Base-by-base conservation (phyloP, 2,797 vertebrate genomes). In the Bradypodion pumilum region DNA sequence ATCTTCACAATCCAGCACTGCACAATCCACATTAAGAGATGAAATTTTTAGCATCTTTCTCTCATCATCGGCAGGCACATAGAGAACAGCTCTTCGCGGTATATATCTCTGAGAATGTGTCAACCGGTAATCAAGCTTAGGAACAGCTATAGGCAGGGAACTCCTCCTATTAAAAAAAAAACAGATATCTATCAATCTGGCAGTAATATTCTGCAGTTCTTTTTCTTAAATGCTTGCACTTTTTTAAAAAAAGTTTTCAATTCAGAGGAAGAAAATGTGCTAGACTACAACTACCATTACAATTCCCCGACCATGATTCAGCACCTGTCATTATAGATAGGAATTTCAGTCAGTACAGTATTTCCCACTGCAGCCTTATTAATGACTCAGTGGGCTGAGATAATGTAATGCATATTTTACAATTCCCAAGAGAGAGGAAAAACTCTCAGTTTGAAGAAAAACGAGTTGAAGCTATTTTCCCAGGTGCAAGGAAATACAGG, bases 1-100 rank as follows among this genome's bases (percentile, higher is more conserved):
- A 73, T 99, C 99, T 93, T 99, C 99, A 78, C 98, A 99, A 95
- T 99, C 98, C n/a, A 99, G 92, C 84, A 99, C 98, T 0, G 97
- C 98, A 56, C 98, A 99, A 91, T 99, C 99, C 27, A 98, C 97
- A 10, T 96, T 94, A 84, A 99, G 95, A 7, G 96, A 96, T 1
- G 97, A 93, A 66, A 99, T 97, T 95, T 99, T 99, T 91, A 92
- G 91, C 92, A 99, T 96, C 95, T 99, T 99, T 89, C 97, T 97
- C 93, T 98, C 97, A 84, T 99, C 98, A 87, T 98, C 97, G 0
- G 97, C 98, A 44, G 98, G 98, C 87, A 99, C 97, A 23, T 99
- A 99, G 23, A 99, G 97, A 86, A 99, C 97, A 3, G 98, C 98
- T 86, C 98, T 96, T 90, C 99, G 97, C 86, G 98, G 98, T 88